Conservation (phyloP, 2,888 invertebrate species). For the Caenorhabditis wallacei region DNA sequence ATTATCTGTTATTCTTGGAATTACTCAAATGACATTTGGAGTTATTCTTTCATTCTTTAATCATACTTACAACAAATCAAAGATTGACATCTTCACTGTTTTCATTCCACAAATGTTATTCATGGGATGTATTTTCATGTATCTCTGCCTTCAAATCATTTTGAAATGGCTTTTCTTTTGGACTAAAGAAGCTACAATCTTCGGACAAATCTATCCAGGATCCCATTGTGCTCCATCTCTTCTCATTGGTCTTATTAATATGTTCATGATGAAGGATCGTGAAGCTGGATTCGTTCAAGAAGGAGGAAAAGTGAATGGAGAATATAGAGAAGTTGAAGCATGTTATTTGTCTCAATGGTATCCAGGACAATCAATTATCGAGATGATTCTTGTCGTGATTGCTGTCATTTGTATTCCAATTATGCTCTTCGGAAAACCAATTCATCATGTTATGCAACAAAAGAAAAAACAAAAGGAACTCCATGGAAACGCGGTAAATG, state of each 20-base stretch:
- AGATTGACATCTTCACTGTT: slow-evolving; percentile 91
- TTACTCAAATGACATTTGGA: slow-evolving; percentile 83
- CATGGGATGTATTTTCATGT: slow-evolving; percentile 93
- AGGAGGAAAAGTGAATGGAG: slow-evolving; percentile 59
- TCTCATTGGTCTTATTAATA: slow-evolving; percentile 81
- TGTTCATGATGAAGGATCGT: slow-evolving; percentile 78
- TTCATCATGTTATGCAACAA: slow-evolving; percentile 77
- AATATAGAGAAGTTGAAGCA: slow-evolving; percentile 57
- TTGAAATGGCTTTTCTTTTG: slow-evolving; percentile 85
- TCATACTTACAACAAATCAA: slow-evolving; percentile 86
- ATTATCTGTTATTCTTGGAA: slow-evolving; percentile 81
- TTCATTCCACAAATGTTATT: slow-evolving; percentile 97
- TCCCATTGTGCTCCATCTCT: slow-evolving; percentile 83
- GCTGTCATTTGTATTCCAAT: slow-evolving; percentile 83
- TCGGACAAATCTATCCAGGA: slow-evolving; percentile 80
- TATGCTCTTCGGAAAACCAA: slow-evolving; percentile 83
- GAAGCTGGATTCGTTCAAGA: slow-evolving; percentile 59
- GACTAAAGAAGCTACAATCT: slow-evolving; percentile 67
- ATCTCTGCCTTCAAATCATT: slow-evolving; percentile 89
- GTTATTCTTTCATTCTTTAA: slow-evolving; percentile 81
- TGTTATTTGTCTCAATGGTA: slow-evolving; percentile 83
- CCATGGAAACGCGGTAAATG: slow-evolving; percentile 75
- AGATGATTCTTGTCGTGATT: slow-evolving; percentile 83
- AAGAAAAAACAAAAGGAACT: slow-evolving; percentile 79
- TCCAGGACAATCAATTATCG: slow-evolving; percentile 83